phyloP scores from a whole-genome alignment of 2,888 invertebrate genomes.

The Lutraria lutraria region DNA sequence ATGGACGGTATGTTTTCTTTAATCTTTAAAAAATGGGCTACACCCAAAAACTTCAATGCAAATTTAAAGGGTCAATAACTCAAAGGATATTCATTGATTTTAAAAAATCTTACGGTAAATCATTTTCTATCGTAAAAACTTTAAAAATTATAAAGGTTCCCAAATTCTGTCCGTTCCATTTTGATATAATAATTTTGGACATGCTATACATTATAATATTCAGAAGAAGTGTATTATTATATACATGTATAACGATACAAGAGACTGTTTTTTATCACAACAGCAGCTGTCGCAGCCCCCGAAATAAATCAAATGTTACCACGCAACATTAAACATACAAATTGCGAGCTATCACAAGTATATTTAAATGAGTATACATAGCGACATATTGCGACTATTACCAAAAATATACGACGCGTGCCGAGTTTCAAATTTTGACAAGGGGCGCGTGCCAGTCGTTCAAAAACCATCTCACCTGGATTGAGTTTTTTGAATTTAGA shows the following conservation, averaged over 20 bases:
- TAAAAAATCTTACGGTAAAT: too few species aligned
- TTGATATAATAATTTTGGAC: too few species aligned
- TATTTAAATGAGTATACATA: conserved; percentile 1
- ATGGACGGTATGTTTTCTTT: too few species aligned
- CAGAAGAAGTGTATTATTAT: too few species aligned
- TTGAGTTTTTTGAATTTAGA: conserved; percentile 18
- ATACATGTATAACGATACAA: not conserved
- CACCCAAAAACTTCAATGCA: too few species aligned
- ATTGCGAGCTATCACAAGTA: not conserved
- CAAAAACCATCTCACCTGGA: conserved; percentile 3
- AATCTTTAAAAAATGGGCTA: too few species aligned
- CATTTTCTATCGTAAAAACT: too few species aligned
- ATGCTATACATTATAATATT: too few species aligned
- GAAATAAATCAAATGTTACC: conserved; percentile 23
- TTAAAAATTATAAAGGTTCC: too few species aligned
- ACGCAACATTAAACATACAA: conserved; percentile 32
- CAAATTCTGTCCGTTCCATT: too few species aligned
- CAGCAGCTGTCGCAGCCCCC: conserved; percentile 30
- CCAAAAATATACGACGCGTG: conserved; percentile 21
- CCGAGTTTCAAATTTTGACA: conserved; percentile 32
- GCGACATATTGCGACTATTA: not conserved
- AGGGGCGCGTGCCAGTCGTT: conserved; percentile 24
- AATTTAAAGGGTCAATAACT: too few species aligned
- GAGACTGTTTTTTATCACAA: not conserved
- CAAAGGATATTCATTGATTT: too few species aligned